These are phyloP conservation scores for Carapus acus DNA, from an alignment of 2,797 vertebrate species.

Conservation along the genomic window DNA sequence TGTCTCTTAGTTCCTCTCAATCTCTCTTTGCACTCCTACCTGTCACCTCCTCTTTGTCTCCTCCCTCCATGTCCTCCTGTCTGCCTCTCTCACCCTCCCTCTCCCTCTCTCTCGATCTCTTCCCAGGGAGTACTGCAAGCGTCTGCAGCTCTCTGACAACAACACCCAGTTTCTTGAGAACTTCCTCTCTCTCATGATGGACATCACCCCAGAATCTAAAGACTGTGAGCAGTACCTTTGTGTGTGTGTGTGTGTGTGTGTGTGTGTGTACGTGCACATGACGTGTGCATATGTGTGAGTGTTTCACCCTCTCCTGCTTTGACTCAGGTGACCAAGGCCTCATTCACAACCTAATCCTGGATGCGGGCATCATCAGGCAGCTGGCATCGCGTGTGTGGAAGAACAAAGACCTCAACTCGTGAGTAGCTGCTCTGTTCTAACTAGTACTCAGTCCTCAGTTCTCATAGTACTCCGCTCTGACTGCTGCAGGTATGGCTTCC, in stretches of 20 bases:
- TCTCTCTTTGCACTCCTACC: not conserved
- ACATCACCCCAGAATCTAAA: conserved; percentile 93
- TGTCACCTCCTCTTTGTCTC: not conserved
- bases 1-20: not conserved
- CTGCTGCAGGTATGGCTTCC: conserved; percentile 91
- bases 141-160: conserved; percentile 92
- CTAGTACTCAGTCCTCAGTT: not conserved
- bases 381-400: conserved; percentile 90
- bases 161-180: conserved; percentile 98
- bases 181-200: conserved; percentile 96
- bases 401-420: conserved; percentile 93
- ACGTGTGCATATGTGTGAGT: not conserved
- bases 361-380: conserved; percentile 90
- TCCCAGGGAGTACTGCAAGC: conserved; percentile 94
- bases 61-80: not conserved
- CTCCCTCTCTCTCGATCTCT: conserved; percentile 19
- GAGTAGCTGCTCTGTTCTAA: conserved; percentile 46
- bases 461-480: conserved; percentile 27
- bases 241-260: not conserved
- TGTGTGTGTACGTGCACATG: not conserved
- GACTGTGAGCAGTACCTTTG: conserved; percentile 92
- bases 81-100: conserved; percentile 17
- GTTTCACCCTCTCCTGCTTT: conserved; percentile 10
- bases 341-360: conserved; percentile 94
- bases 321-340: conserved; percentile 86